Evolutionary conservation across 2,113 vertebrate genomes (phyloP), one percentile per base, ranked within the genome.

Genomic region (Stictonetta naevosa): DNA sequence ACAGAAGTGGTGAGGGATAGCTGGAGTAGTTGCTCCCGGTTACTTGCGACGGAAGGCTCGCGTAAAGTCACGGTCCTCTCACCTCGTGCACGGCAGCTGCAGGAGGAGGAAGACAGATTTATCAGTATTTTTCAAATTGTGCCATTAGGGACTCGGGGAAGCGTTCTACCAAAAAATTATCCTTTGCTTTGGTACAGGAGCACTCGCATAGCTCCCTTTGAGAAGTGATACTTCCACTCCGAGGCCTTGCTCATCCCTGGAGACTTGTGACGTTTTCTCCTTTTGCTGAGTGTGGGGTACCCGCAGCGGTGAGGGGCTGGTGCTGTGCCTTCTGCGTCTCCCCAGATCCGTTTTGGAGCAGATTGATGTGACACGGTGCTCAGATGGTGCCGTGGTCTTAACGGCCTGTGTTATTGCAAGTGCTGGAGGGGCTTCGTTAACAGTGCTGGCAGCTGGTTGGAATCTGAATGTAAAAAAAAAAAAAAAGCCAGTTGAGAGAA

Each of bases 41-140:
- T 85, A 34, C 50, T 95, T 87, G 38, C 2, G 0, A 26, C 38
- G 13, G 36, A 48, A 40, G 28, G 25, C 44, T 64, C 28, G 10
- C 0, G 0, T 59, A 76, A 74, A 48, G 36, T 53, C n/a, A 34
- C 1, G 6, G 8, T 33, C 8, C 15, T 60, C n/a, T 78, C 16
- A 1, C 36, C 52, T 44, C 33, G 1, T n/a, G 14, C 7, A 2
- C 56, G 20, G 48, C 80, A 50, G 6, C 17, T 92, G 78, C 56
- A 26, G 5, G 4, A n/a, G n/a, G 20, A 28, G 14, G n/a, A 50
- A 73, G 34, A 46, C 58, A 63, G 29, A 78, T 53, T 48, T 48
- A 48, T 22, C 22, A 22, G 46, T 50, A 2, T 25, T 26, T 52
- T 52, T 13, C 4, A 8, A 19, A 53, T 11, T 72, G 34, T 53